These are phyloP conservation scores for Calameuta idolon DNA, from an alignment of 2,888 invertebrate genomes.

Conservation along the genomic window DNA sequence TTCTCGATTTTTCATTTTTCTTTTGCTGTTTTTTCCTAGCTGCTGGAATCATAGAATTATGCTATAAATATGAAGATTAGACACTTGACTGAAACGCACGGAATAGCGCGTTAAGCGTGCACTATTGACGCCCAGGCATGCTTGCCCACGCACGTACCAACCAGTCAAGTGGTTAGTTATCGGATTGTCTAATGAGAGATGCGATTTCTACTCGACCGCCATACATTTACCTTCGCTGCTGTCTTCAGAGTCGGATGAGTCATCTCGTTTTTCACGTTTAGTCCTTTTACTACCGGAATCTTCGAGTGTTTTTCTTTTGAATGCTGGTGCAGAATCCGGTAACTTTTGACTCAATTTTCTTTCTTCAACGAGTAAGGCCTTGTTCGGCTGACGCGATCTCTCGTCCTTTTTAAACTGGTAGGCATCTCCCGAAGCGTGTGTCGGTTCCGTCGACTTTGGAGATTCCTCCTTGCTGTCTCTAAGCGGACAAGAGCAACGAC, in stretches of 20 bases:
- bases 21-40: constrained; percentile 56
- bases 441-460: constrained; percentile 52
- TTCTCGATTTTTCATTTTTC: constrained; percentile 55
- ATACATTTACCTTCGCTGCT: constrained; percentile 51
- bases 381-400: constrained; percentile 34
- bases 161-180: not conserved
- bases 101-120: too few species aligned
- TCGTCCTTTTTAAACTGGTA: constrained; percentile 63
- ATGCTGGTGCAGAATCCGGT: constrained; percentile 35
- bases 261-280: constrained; percentile 57
- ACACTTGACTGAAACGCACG: too few species aligned
- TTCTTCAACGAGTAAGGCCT: constrained; percentile 52
- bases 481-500: constrained; percentile 12
- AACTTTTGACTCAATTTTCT: constrained; percentile 54
- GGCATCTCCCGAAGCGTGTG: constrained; percentile 46
- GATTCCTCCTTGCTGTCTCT: constrained; percentile 60
- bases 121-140: too few species aligned
- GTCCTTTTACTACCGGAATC: constrained; percentile 52
- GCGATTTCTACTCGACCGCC: too few species aligned
- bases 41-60: constrained; percentile 22
- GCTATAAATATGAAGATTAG: not conserved
- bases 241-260: constrained; percentile 61
- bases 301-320: constrained; percentile 47
- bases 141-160: too few species aligned
- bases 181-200: not conserved